Evolutionary conservation across 2,888 invertebrate species (phyloP), one percentile per base, ranked within the genome.

Genomic region (Gibbula magus): DNA sequence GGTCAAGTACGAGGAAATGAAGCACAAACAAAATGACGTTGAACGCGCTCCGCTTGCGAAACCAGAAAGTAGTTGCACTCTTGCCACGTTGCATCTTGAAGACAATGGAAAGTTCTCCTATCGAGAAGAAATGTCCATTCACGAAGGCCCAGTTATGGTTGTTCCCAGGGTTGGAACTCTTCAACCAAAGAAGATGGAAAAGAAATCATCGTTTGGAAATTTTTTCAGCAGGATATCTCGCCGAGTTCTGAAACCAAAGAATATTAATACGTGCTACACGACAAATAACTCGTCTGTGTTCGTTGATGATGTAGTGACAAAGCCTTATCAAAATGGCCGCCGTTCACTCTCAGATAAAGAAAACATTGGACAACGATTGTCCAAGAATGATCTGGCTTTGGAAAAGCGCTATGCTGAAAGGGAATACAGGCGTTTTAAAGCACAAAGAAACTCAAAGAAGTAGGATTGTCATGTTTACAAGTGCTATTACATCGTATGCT

Each of bases 31-130:
- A 16, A 45, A 56, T 0, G 86, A 84, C 8, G 70, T 82, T 18
- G 74, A 70, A 3, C 78, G 77, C 7, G 90, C 89, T 22, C 89
- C 90, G 0, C 61, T 90, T 8, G 90, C 87, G 5, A 84, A 86
- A 54, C 88, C 88, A 13, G 89, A 90, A 67, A 89, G 90, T 75
- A 81, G 84, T 20, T 86, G 87, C 76, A 88, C 86, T 32, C 66
- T 90, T 29, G 88, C 89, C 8, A 88, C 86, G 0, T 82, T 90
- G 35, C 88, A 90, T 80, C 86, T 90, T 20, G 90, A 90, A 75
- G 88, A 86, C 29, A 78, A 84, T 4, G 86, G 87, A 32, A 85
- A 85, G 61, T 83, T 85, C 73, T 78, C 86, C 4, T 80, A 84
- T 8, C 81, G 84, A 0, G 84, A 85, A 52, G 86, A 88, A 75